Conservation (phyloP, 2,888 invertebrate genomes). For the Abrostola triplasia region DNA sequence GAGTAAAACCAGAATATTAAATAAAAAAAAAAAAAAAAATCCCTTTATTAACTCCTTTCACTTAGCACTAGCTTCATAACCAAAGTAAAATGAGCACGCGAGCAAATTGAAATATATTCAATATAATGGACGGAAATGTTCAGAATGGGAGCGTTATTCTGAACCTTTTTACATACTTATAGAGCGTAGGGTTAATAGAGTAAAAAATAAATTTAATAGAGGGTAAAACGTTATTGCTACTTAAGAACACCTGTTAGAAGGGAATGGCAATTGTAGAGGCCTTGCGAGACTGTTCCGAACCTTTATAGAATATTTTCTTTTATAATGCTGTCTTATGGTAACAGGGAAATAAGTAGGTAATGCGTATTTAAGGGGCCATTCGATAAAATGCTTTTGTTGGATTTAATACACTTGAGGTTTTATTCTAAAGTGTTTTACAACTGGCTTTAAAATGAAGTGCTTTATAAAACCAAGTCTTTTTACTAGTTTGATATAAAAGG, state of each 20-base stretch:
- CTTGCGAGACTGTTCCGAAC: constrained; percentile 28
- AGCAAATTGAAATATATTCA: constrained; percentile 21
- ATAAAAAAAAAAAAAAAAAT: no score
- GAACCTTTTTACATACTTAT: constrained; percentile 23
- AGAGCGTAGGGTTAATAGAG: constrained; percentile 42
- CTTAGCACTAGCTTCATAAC: background rate
- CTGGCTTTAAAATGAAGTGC: background rate
- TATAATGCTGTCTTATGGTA: constrained; percentile 44
- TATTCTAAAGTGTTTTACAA: background rate
- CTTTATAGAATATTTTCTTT: constrained; percentile 45
- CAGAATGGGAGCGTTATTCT: constrained; percentile 18
- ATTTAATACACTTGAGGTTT: constrained; percentile 24
- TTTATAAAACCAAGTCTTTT: background rate
- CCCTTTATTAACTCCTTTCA: no score
- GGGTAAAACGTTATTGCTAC: constrained; percentile 52
- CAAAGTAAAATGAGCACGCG: background rate
- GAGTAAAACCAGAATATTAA: no score
- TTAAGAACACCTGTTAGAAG: constrained; percentile 53
- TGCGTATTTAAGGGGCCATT: constrained; percentile 39
- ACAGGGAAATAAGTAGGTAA: constrained; percentile 29
- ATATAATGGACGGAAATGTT: constrained; percentile 18
- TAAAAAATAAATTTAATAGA: constrained; percentile 56
- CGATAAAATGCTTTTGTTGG: constrained; percentile 29
- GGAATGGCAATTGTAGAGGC: constrained; percentile 38
- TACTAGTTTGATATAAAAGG: background rate